A percentile compares a stretch with the other conserved stretches of the same genome.
Evolutionary conservation across 2,797 vertebrate species (phyloP).

Genomic region (Halcyon badia): DNA sequence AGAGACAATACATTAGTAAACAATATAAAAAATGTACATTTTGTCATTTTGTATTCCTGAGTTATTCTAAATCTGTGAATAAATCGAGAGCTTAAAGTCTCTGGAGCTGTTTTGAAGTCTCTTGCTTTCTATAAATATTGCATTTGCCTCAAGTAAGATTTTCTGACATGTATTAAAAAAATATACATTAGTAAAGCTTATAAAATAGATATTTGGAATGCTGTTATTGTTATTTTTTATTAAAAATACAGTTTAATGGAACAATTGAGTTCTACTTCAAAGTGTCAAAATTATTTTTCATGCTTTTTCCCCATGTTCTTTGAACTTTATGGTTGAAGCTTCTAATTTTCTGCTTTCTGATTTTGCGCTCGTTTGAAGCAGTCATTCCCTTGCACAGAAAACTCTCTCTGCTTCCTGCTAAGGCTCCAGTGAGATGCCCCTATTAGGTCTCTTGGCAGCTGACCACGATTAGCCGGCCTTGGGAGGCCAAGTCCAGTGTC

Average conservation of each 20-base stretch:
- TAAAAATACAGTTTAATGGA: slow-evolving; percentile 76
- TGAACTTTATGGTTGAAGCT: slow-evolving; percentile 64
- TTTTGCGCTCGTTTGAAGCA: slow-evolving; percentile 30
- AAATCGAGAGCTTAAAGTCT: slow-evolving; percentile 73
- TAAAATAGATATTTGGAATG: slow-evolving; percentile 72
- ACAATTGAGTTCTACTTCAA: slow-evolving; percentile 66
- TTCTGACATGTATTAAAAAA: slow-evolving; percentile 78
- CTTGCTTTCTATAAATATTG: slow-evolving; percentile 79
- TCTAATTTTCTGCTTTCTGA: slow-evolving; percentile 42
- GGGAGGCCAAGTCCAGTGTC: neutral
- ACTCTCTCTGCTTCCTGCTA: neutral
- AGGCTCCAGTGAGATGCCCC: neutral
- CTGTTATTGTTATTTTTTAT: slow-evolving; percentile 74
- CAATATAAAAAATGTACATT: slow-evolving; percentile 74
- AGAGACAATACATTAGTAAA: slow-evolving; percentile 73
- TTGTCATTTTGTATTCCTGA: slow-evolving; percentile 77
- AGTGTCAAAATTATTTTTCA: slow-evolving; percentile 66
- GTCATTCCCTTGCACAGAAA: neutral
- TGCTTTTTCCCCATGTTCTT: slow-evolving; percentile 27
- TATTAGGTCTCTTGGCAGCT: neutral
- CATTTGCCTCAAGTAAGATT: slow-evolving; percentile 76
- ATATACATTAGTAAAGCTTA: slow-evolving; percentile 76
- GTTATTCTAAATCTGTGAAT: slow-evolving; percentile 74
- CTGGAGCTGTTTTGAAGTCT: slow-evolving; percentile 76
- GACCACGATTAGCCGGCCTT: neutral